These are phyloP conservation scores for Eciton burchellii DNA, from an alignment of 1,140 invertebrate genomes.

Conservation along the genomic window DNA sequence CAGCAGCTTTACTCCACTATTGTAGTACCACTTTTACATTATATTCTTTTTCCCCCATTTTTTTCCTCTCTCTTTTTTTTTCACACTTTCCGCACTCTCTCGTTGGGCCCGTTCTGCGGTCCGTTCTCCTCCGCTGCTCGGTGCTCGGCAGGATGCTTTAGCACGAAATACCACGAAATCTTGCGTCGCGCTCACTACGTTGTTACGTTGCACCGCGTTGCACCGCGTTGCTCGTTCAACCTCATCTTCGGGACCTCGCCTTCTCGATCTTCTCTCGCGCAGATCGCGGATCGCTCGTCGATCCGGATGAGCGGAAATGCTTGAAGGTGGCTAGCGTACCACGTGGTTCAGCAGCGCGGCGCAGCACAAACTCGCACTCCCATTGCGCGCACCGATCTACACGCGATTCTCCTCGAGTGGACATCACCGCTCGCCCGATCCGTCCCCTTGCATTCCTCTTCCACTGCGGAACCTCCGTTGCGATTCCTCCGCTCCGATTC, in stretches of 20 bases:
- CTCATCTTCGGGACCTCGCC: background rate
- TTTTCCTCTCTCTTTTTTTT: no score
- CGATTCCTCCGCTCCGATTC: no score
- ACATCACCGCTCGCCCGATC: background rate
- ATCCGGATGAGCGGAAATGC: constrained; percentile 10
- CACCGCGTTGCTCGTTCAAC: no score
- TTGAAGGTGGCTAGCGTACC: constrained; percentile 57
- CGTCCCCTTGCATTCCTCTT: constrained; percentile 17
- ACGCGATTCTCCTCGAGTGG: background rate
- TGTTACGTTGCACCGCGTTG: constrained; percentile 29
- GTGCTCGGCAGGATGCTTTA: constrained; percentile 42
- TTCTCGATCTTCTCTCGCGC: constrained; percentile 7
- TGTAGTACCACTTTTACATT: constrained; percentile 63
- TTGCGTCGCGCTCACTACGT: constrained; percentile 19
- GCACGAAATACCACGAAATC: constrained; percentile 51
- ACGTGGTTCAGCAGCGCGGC: constrained; percentile 62
- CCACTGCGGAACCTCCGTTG: constrained; percentile 5
- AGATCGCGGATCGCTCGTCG: constrained; percentile 12
- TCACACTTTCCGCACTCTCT: constrained; percentile 64
- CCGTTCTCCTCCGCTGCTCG: background rate
- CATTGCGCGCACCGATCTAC: constrained; percentile 19
- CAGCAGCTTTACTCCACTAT: constrained; percentile 67
- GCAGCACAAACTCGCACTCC: constrained; percentile 62
- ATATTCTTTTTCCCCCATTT: constrained; percentile 73
- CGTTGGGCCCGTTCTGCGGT: constrained; percentile 14